Evolutionary conservation across 2,888 invertebrate genomes (phyloP).

Genomic region (Lasioglossum villosulum): DNA sequence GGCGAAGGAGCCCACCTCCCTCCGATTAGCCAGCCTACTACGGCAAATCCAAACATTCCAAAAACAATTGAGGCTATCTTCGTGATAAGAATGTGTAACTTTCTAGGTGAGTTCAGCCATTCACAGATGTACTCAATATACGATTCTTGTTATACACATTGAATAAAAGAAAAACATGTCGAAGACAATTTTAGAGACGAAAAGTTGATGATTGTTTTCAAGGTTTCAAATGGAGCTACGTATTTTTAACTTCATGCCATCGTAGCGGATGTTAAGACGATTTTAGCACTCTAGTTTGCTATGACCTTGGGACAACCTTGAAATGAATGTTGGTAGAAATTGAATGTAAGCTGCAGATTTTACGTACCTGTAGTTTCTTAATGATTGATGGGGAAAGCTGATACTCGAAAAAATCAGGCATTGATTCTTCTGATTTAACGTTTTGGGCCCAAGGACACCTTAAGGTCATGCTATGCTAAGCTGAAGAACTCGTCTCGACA

Average conservation of each 20-base stretch:
- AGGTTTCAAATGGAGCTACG: not conserved
- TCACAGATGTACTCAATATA: slow-evolving; percentile 6
- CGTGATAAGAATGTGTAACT: slow-evolving; percentile 27
- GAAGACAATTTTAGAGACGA: slow-evolving; percentile 1
- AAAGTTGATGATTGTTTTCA: not conserved
- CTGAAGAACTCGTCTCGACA: not conserved
- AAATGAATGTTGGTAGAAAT: not conserved
- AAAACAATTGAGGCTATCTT: slow-evolving; percentile 71
- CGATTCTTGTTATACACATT: not conserved
- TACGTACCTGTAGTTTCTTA: not conserved
- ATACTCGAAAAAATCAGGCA: not conserved
- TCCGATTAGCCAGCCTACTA: slow-evolving; percentile 75
- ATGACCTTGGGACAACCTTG: too few relatives aligned
- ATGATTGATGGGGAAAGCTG: not conserved
- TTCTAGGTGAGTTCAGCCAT: slow-evolving; percentile 23
- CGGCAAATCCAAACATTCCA: slow-evolving; percentile 81
- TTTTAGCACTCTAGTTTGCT: not conserved
- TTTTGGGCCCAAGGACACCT: too few relatives aligned
- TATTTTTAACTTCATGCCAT: slow-evolving; percentile 1
- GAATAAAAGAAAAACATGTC: not conserved
- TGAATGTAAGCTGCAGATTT: not conserved
- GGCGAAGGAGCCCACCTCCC: slow-evolving; percentile 71
- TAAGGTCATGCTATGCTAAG: not conserved
- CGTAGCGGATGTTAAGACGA: not conserved
- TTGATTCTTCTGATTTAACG: not conserved